phyloP scores from a whole-genome alignment of 2,797 vertebrate species.

The Dallia pectoralis region DNA sequence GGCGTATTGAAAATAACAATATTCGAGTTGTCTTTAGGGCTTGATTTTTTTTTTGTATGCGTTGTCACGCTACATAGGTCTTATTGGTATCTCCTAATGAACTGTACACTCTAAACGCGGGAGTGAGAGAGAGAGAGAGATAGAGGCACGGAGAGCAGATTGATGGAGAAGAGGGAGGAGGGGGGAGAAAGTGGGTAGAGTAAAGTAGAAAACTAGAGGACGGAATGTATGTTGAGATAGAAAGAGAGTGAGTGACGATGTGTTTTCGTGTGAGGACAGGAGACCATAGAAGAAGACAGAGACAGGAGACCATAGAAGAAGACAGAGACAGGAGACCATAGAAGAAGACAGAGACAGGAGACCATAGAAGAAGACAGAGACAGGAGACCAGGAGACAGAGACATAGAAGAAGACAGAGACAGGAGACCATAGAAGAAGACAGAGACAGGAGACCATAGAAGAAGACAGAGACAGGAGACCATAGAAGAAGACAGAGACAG shows the following conservation, averaged over 20 bases:
- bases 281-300: constrained; percentile 32
- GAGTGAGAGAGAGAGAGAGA: background rate
- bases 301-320: constrained; percentile 23
- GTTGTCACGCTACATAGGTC: constrained; percentile 64
- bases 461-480: constrained; percentile 25
- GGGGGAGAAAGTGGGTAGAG: constrained; percentile 2
- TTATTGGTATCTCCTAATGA: constrained; percentile 74
- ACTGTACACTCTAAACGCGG: constrained; percentile 54
- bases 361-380: constrained; percentile 17
- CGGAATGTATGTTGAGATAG: background rate
- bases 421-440: constrained; percentile 17
- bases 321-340: no score
- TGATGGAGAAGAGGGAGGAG: constrained; percentile 5
- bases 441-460: no score
- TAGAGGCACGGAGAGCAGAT: no score
- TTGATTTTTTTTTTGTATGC: constrained; percentile 73
- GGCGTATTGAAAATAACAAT: constrained; percentile 71
- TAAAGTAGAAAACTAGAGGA: background rate
- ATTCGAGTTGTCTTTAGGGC: constrained; percentile 71
- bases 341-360: constrained; percentile 30
- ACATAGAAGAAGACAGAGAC: constrained; percentile 31
- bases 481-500: constrained; percentile 17
- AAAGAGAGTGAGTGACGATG: constrained; percentile 14
- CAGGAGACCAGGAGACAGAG: no score
- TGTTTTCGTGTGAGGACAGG: constrained; percentile 9